Evolutionary conservation across 2,888 invertebrate genomes (phyloP).

Genomic region (Rotaria socialis): DNA sequence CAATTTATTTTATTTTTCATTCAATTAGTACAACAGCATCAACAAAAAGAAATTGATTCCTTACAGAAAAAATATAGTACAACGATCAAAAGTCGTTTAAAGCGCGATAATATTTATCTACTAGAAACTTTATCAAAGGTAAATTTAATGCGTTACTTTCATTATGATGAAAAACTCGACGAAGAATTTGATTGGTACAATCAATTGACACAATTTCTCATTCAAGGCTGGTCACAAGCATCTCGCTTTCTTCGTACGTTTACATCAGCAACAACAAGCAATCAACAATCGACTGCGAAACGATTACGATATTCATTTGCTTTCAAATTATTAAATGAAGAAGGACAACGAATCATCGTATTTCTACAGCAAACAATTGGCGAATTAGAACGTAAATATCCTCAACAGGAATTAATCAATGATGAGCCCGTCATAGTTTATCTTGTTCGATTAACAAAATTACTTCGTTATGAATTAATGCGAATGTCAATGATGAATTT

Average conservation of each 20-base stretch:
- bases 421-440: neutral
- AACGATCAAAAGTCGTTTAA: neutral
- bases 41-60: neutral
- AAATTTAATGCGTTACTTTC: neutral
- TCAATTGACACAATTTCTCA: conserved; percentile 3
- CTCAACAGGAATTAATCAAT: neutral
- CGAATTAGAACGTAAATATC: neutral
- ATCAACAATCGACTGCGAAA: neutral
- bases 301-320: neutral
- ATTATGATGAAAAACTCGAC: neutral
- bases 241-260: neutral
- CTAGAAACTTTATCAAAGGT: neutral
- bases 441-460: neutral
- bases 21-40: neutral
- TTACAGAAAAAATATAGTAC: neutral
- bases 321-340: neutral
- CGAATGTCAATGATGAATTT: neutral
- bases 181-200: neutral
- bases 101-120: neutral
- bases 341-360: neutral
- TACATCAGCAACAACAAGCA: neutral
- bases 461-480: neutral
- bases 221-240: conserved; percentile 8
- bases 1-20: neutral
- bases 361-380: neutral